Evolutionary conservation across 1,140 invertebrate genomes (phyloP).

Genomic region (Homalodisca vitripennis): DNA sequence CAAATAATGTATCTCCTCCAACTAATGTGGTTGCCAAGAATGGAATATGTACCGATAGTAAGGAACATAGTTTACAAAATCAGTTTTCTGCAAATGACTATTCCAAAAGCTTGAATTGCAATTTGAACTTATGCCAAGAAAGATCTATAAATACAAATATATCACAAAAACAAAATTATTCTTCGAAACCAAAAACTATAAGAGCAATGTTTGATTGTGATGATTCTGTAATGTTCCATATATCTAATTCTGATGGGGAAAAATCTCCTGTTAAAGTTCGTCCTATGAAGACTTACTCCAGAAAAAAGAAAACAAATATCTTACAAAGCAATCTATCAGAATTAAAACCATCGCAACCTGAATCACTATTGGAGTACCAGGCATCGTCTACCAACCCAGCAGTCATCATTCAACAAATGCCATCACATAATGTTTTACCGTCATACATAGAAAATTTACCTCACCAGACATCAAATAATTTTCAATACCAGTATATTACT

Average conservation of each 20-base stretch:
- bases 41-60: too few species aligned
- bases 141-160: too few species aligned
- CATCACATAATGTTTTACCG: constrained; percentile 64
- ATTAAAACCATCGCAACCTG: too few species aligned
- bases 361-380: constrained; percentile 19
- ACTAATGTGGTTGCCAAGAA: too few species aligned
- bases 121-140: too few species aligned
- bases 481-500: constrained; percentile 72
- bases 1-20: too few species aligned
- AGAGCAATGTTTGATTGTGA: background rate
- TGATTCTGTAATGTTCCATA: background rate
- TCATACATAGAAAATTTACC: constrained; percentile 65
- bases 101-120: too few species aligned
- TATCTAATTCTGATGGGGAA: background rate
- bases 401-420: constrained; percentile 65
- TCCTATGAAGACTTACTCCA: background rate
- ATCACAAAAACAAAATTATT: background rate
- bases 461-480: constrained; percentile 60
- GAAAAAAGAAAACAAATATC: background rate
- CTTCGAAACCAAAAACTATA: background rate
- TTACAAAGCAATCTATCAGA: too few species aligned
- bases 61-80: too few species aligned
- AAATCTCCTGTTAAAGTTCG: background rate
- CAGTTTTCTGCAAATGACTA: too few species aligned
- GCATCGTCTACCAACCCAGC: constrained; percentile 49